Evolutionary conservation across 2,888 invertebrate genomes (phyloP).

Genomic region (Tribolium freemani): DNA sequence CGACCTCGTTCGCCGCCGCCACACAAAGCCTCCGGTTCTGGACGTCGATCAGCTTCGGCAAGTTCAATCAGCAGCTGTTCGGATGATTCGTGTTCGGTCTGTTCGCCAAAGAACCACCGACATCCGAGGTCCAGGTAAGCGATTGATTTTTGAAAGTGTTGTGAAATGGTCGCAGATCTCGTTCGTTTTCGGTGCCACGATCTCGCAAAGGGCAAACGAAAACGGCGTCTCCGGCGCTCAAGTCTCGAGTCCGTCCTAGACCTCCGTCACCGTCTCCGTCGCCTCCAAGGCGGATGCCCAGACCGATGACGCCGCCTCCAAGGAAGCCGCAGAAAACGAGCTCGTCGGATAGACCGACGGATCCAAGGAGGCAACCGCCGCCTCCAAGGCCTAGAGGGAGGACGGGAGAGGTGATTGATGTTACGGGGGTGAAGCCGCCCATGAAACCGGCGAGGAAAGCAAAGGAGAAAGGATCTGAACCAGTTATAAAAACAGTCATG

Average conservation of each 20-base stretch:
- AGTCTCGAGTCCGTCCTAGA: conserved; percentile 70
- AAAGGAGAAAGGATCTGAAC: conserved; percentile 67
- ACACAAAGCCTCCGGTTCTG: conserved; percentile 50
- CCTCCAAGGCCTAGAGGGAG: conserved; percentile 73
- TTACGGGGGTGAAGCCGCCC: conserved; percentile 71
- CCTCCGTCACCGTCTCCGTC: conserved; percentile 66
- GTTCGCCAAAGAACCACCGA: conserved; percentile 75
- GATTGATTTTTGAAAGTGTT: not conserved
- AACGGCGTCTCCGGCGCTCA: conserved; percentile 64
- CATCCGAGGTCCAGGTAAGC: conserved; percentile 62
- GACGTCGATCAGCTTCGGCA: conserved; percentile 76
- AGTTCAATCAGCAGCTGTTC: conserved; percentile 87
- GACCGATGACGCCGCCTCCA: conserved; percentile 69
- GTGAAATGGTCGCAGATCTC: conserved; percentile 64
- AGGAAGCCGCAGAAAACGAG: conserved; percentile 51
- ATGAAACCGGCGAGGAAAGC: conserved; percentile 64
- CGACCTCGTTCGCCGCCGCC: conserved; percentile 63
- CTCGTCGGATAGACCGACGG: conserved; percentile 64
- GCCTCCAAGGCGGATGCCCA: conserved; percentile 72
- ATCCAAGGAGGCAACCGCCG: conserved; percentile 70
- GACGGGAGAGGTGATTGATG: conserved; percentile 65
- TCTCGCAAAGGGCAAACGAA: conserved; percentile 67
- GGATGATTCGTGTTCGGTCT: conserved; percentile 87
- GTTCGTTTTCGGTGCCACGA: conserved; percentile 73
- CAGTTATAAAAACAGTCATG: conserved; percentile 57